A percentile compares a stretch with the other conserved stretches of the same genome.
These are phyloP conservation scores for Ormyrus pomaceus DNA, from an alignment of 2,888 invertebrate genomes.

Conservation along the genomic window DNA sequence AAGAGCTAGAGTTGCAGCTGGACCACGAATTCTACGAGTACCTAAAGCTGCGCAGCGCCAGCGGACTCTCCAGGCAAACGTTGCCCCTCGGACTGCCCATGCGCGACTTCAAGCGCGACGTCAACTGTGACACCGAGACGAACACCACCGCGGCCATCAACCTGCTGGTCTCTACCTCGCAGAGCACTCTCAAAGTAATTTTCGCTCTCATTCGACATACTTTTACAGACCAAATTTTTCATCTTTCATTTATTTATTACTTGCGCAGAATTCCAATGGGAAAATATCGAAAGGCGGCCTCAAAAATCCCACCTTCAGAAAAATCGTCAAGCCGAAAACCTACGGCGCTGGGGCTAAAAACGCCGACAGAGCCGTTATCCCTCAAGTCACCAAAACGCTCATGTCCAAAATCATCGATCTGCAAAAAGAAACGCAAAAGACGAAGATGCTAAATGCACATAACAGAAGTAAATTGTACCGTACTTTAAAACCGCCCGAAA, in stretches of 20 bases:
- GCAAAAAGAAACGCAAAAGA: constrained; percentile 40
- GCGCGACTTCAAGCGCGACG: background rate
- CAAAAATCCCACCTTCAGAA: constrained; percentile 22
- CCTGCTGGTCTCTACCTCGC: background rate
- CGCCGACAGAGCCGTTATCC: background rate
- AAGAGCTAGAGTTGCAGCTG: constrained; percentile 79
- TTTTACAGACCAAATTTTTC: background rate
- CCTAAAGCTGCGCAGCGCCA: constrained; percentile 29
- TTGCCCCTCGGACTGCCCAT: background rate
- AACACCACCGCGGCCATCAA: constrained; percentile 36
- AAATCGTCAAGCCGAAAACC: constrained; percentile 4
- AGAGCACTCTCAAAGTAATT: constrained; percentile 7
- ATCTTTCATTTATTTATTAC: background rate
- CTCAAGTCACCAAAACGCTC: constrained; percentile 20
- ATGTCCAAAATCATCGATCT: constrained; percentile 41
- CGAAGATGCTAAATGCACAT: background rate
- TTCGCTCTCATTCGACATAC: background rate
- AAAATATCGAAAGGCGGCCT: background rate
- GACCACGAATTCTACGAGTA: constrained; percentile 69
- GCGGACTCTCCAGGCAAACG: constrained; percentile 19
- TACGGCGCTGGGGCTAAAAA: background rate
- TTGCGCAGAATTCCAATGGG: constrained; percentile 1
- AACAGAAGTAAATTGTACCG: constrained; percentile 19
- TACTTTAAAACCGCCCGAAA: constrained; percentile 7
- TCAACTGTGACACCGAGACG: constrained; percentile 35